Base-by-base conservation (phyloP, 2,797 vertebrate species). In the Dipus sagitta region DNA sequence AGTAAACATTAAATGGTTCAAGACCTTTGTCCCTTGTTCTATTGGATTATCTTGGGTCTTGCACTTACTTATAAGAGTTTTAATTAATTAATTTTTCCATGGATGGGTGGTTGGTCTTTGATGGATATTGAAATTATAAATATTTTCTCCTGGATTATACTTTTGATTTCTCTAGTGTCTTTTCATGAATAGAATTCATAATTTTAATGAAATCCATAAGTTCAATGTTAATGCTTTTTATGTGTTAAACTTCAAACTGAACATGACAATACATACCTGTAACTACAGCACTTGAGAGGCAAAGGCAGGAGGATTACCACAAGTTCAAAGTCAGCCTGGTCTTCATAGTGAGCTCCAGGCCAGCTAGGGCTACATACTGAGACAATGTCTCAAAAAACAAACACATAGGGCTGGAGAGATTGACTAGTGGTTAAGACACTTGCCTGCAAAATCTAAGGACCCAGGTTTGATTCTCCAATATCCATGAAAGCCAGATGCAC, bases 121-220 rank as follows among this genome's bases (percentile, higher is more conserved):
- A 67, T 86, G 47, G 14, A 58, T 52, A 77, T 70, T 84, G 74
- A 47, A 89, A 68, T 64, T 86, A 30, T 21, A 81, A 62, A 20
- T 78, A 14, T 65, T 18, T 79, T 87, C 52, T 79, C 60, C 3
- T 88, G 11, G 47, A 17, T 86, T 65, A 78, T 88, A 52, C 20
- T 80, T 93, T 85, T 80, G 3, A 90, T 28, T 83, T 20, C 82
- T 10, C 32, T 70, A 71, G 58, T 70, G 71, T 75, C 32, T 87
- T 90, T 84, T 84, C 26, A 18, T 83, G 71, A 93, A n/a, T 58
- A 82, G 15, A 95, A 67, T 86, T 86, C 6, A 28, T 75, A 60
- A 92, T 38, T 88, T 76, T 34, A 88, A 82, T 95, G 62, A 42
- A 62, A 9, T 85, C 21, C 58, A 52, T 89, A 71, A 68, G 60